Evolutionary conservation across 1,140 invertebrate species (phyloP), one percentile per base, ranked within the genome.

Genomic region (Penaeus japonicus): DNA sequence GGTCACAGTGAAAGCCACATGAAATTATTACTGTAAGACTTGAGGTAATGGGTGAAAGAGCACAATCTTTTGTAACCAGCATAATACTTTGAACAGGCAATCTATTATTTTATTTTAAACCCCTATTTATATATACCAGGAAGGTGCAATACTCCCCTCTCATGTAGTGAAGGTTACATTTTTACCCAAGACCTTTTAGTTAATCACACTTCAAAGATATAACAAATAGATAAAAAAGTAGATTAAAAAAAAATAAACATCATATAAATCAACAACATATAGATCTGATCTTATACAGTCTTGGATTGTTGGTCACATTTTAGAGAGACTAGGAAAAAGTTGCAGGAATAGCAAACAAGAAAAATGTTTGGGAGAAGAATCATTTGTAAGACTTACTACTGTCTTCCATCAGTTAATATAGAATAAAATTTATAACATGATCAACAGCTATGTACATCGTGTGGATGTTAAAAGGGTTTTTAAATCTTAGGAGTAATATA

Each of bases 351-450:
- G 84, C 75, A 87, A 86, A 87, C 81, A 87, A 87, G 85, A 90
- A 89, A 89, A 89, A 62, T 83, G 65, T 87, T 84, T 78, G 32
- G 59, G 53, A 83, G 54, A 82, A 78, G 57, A 87, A 80, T 79
- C 39, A 79, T 77, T 85, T 73, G 24, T 57, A 89, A 77, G 65
- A 86, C 59, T 86, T 70, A 77, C 75, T 89, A 70, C 70, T 54
- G 83, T 89, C 87, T 89, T 89, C 59, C 78, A 70, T 89, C 53
- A 89, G 55, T 89, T 84, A 89, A 89, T 89, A 89, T 82, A 89
- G 87, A 89, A 89, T 89, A 89, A 89, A 89, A 89, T 89, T 89
- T 89, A 89, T 89, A 89, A 89, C 87, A 89, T 89, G 87, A 89
- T 89, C 87, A 89, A 89, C 87, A 89, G 87, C 87, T 89, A 89